These are phyloP conservation scores for Grapholita molesta DNA, from an alignment of 1,140 invertebrate species.

Conservation along the genomic window DNA sequence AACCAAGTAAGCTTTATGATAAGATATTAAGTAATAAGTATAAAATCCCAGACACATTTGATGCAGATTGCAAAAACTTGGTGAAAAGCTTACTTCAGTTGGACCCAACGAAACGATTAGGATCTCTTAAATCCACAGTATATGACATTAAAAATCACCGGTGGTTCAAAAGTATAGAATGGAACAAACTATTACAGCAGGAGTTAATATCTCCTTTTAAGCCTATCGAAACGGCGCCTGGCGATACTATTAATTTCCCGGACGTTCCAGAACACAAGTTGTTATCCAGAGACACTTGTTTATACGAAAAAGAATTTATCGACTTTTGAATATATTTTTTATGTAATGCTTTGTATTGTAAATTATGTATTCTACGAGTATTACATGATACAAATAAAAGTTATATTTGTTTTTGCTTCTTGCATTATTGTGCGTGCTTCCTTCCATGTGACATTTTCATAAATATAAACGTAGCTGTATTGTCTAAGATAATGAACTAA, in stretches of 20 bases:
- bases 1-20: constrained; percentile 92
- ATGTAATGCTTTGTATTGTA: background rate
- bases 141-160: constrained; percentile 80
- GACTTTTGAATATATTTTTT: constrained; percentile 47
- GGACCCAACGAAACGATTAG: constrained; percentile 91
- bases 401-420: too few species aligned
- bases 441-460: too few species aligned
- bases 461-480: too few species aligned
- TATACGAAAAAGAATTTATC: constrained; percentile 56
- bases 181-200: constrained; percentile 89
- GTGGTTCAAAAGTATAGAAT: constrained; percentile 87
- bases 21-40: constrained; percentile 86
- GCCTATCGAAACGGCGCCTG: constrained; percentile 81
- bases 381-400: too few species aligned
- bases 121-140: constrained; percentile 89
- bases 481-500: too few species aligned
- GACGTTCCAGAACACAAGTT: constrained; percentile 58
- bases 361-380: constrained; percentile 1
- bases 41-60: constrained; percentile 81
- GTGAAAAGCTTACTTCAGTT: constrained; percentile 88
- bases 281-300: constrained; percentile 38
- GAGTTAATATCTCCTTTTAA: constrained; percentile 86
- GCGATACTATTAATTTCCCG: constrained; percentile 91
- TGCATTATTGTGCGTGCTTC: too few species aligned
- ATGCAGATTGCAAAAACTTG: constrained; percentile 88